Conservation (phyloP, 1,140 invertebrate species). For the Drosophila seguyi region DNA sequence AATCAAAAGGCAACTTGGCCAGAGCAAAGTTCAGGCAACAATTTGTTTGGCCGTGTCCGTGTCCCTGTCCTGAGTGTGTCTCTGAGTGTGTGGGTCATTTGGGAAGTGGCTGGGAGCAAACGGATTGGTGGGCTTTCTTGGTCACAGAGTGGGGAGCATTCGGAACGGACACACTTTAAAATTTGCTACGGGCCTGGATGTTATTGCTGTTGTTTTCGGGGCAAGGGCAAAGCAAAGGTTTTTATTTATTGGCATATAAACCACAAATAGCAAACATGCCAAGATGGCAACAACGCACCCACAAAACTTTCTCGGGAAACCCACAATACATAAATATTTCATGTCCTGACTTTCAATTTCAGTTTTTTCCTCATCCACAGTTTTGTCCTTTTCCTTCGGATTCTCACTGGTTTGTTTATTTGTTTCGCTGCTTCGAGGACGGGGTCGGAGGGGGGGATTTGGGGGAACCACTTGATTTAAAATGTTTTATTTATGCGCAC, state of each 20-base stretch:
- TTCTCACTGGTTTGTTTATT: constrained; percentile 68
- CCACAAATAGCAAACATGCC: constrained; percentile 80
- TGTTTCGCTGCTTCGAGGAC: constrained; percentile 39
- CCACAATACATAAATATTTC: constrained; percentile 79
- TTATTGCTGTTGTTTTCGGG: constrained; percentile 39
- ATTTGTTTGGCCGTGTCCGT: constrained; percentile 47
- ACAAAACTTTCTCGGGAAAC: constrained; percentile 45
- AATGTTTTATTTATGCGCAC: constrained; percentile 81
- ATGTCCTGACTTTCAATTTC: constrained; percentile 82
- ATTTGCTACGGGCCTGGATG: constrained; percentile 46
- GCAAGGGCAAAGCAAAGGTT: constrained; percentile 72
- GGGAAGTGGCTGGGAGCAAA: constrained; percentile 21
- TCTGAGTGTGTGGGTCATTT: constrained; percentile 59
- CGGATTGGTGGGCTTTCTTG: constrained; percentile 36
- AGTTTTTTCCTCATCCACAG: constrained; percentile 42
- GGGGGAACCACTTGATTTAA: constrained; percentile 73
- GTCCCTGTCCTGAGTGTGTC: constrained; percentile 2
- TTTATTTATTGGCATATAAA: constrained; percentile 83
- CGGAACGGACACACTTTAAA: constrained; percentile 63
- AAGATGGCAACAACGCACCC: constrained; percentile 60
- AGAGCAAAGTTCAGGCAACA: constrained; percentile 66
- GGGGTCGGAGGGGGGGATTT: constrained; percentile 14
- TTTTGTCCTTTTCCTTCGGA: constrained; percentile 40
- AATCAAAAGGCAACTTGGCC: constrained; percentile 64
- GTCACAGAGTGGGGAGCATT: constrained; percentile 57